Evolutionary conservation across 2,113 vertebrate species (phyloP).

Genomic region (Grantiella picta): DNA sequence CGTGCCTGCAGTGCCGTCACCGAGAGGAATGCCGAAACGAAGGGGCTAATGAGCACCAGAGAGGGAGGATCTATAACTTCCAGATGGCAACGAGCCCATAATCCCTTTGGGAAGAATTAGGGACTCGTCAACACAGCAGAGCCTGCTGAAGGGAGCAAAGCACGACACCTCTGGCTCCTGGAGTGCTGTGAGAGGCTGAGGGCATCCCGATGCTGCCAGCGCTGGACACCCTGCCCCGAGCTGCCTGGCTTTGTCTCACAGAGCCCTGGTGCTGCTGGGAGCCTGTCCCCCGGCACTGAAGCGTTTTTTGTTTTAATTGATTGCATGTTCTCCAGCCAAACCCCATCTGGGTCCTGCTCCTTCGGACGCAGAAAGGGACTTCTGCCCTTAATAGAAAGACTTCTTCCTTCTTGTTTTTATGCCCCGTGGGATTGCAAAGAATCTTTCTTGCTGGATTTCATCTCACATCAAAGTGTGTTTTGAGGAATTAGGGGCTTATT

Average conservation of each 20-base stretch:
- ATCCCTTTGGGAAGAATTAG: conserved; percentile 55
- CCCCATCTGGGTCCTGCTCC: neutral
- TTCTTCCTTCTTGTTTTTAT: conserved; percentile 26
- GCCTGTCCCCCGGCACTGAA: neutral
- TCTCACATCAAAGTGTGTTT: neutral
- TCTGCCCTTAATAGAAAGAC: neutral
- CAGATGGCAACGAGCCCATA: conserved; percentile 45
- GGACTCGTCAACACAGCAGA: neutral
- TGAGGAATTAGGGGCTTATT: neutral
- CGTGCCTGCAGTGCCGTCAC: neutral
- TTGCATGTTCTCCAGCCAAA: neutral
- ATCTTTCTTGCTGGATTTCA: conserved; percentile 11
- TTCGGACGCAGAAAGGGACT: neutral
- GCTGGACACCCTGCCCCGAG: neutral
- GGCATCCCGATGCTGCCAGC: neutral
- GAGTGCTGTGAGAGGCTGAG: neutral
- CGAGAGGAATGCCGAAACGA: conserved; percentile 23
- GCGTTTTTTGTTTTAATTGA: neutral
- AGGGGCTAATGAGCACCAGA: conserved; percentile 51
- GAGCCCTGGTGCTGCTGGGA: neutral
- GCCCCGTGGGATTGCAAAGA: conserved; percentile 12
- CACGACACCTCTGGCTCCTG: neutral
- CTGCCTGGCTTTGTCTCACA: neutral
- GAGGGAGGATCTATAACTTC: conserved; percentile 63
- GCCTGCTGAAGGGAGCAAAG: conserved; percentile 14